These are phyloP conservation scores for Caenorhabditis sp. DNA, from an alignment of 2,888 invertebrate genomes.

Conservation along the genomic window DNA sequence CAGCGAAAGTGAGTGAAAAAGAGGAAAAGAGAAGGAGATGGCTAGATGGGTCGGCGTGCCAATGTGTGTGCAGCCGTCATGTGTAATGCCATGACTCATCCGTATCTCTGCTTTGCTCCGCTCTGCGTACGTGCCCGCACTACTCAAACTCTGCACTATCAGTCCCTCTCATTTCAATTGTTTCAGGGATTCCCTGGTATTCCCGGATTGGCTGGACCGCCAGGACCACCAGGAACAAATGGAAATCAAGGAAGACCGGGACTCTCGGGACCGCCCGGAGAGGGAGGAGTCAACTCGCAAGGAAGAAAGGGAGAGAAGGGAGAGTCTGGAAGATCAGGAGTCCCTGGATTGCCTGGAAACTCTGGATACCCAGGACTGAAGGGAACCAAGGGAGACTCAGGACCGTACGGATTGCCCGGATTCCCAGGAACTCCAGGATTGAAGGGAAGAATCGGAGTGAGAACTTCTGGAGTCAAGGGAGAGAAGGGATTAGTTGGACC, in stretches of 20 bases:
- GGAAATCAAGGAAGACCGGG: conserved; percentile 68
- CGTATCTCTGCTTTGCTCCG: background rate
- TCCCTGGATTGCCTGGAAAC: conserved; percentile 79
- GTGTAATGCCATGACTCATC: conserved; percentile 46
- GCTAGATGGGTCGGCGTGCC: background rate
- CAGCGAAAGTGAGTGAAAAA: conserved; percentile 6
- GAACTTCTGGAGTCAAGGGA: conserved; percentile 77
- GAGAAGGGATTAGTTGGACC: conserved; percentile 73
- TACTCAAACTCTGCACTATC: conserved; percentile 7
- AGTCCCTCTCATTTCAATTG: background rate
- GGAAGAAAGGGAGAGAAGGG: conserved; percentile 76
- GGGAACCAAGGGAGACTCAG: conserved; percentile 73
- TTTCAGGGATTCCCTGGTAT: conserved; percentile 72
- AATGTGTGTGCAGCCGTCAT: conserved; percentile 19
- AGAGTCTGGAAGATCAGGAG: conserved; percentile 64
- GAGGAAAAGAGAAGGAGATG: conserved; percentile 15
- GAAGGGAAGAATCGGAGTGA: conserved; percentile 75
- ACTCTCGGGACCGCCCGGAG: conserved; percentile 79
- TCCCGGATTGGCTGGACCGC: conserved; percentile 72
- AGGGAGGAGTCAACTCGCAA: conserved; percentile 79
- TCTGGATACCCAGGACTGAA: conserved; percentile 69
- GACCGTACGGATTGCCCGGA: conserved; percentile 74
- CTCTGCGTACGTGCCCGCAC: too few relatives aligned
- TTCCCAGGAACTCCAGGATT: conserved; percentile 74
- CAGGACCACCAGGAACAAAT: conserved; percentile 67